These are phyloP conservation scores for Drosophila limbata DNA, from an alignment of 2,888 invertebrate genomes.

Conservation along the genomic window DNA sequence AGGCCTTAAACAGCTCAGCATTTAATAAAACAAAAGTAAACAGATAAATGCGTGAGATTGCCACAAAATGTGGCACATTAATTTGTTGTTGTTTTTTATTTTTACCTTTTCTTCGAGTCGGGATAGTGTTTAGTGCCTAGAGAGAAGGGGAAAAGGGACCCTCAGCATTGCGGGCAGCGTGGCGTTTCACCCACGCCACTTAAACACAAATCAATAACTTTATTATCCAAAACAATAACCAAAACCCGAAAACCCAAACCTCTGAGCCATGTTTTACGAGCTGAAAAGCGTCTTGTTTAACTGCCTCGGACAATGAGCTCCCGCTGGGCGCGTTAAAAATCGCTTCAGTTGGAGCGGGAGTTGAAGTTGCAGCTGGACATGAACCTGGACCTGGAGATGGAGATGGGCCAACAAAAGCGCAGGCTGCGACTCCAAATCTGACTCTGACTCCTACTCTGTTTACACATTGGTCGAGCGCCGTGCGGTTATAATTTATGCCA, in stretches of 20 bases:
- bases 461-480: constrained; percentile 58
- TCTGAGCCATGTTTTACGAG: constrained; percentile 71
- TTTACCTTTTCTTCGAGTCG: constrained; percentile 16
- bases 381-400: constrained; percentile 20
- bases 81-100: constrained; percentile 31
- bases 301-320: constrained; percentile 75
- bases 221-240: constrained; percentile 59
- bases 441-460: constrained; percentile 37
- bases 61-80: constrained; percentile 63
- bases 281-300: constrained; percentile 80
- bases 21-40: constrained; percentile 75
- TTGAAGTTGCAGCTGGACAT: constrained; percentile 24
- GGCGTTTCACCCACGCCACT: constrained; percentile 73
- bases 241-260: constrained; percentile 20
- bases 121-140: too few relatives aligned
- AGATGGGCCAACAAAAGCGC: constrained; percentile 15
- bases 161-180: constrained; percentile 37
- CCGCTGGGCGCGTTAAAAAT: constrained; percentile 78
- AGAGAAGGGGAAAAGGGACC: constrained; percentile 37
- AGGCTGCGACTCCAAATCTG: constrained; percentile 1
- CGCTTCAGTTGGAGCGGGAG: constrained; percentile 58
- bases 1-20: constrained; percentile 65
- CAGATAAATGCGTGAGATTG: constrained; percentile 58
- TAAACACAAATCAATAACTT: constrained; percentile 79
- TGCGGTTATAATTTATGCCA: constrained; percentile 71